Percentiles rank a stretch among this genome's conserved stretches.
Evolutionary conservation across 2,113 vertebrate species (phyloP).

Genomic region (Nyctibius bracteatus): DNA sequence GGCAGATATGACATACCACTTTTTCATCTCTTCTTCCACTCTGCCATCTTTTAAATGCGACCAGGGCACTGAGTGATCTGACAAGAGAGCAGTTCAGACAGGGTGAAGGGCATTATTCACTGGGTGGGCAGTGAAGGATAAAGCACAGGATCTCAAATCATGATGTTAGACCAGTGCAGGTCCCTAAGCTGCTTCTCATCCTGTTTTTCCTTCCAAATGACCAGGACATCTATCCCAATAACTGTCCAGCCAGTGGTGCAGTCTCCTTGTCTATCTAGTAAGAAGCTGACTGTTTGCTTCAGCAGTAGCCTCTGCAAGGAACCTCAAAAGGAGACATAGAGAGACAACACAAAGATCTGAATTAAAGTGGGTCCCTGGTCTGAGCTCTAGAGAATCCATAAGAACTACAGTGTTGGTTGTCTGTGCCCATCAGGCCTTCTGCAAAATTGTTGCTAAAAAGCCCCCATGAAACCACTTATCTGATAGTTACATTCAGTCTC

Average conservation of each 20-base stretch:
- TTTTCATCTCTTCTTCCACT: background rate
- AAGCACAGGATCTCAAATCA: background rate
- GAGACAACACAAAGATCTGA: background rate
- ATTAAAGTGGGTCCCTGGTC: background rate
- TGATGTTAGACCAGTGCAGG: background rate
- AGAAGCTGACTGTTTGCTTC: background rate
- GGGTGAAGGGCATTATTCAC: background rate
- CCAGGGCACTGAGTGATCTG: background rate
- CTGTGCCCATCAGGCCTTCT: background rate
- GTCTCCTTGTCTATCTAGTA: background rate
- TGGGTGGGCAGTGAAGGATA: background rate
- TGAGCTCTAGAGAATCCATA: background rate
- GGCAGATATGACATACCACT: background rate
- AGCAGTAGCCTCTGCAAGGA: background rate
- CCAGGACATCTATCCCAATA: background rate
- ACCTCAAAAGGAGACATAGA: background rate
- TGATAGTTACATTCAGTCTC: background rate
- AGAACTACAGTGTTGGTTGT: background rate
- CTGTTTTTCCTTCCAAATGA: background rate
- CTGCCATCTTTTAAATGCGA: background rate
- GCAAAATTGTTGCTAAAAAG: background rate
- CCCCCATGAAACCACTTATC: background rate
- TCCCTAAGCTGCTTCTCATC: background rate
- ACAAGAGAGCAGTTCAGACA: background rate
- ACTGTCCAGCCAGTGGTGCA: background rate